These are phyloP conservation scores for Tribolium madens DNA, from an alignment of 1,140 invertebrate genomes.

Conservation along the genomic window DNA sequence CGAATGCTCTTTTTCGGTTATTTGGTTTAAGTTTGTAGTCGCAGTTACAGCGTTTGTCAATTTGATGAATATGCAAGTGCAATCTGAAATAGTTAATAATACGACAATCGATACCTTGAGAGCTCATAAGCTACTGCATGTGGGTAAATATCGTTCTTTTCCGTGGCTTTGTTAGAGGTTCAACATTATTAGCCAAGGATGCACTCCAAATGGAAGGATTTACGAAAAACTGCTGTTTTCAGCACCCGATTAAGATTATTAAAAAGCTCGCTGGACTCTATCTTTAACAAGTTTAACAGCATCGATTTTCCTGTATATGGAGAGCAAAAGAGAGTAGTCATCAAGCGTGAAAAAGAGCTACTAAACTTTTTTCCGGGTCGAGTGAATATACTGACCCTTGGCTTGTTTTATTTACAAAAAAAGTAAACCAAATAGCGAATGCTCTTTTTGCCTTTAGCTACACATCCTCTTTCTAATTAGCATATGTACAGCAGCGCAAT, in stretches of 20 bases:
- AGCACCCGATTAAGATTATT: constrained; percentile 50
- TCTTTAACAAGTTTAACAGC: constrained; percentile 29
- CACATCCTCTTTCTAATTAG: constrained; percentile 62
- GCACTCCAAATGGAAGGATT: constrained; percentile 49
- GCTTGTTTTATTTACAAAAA: constrained; percentile 61
- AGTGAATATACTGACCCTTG: constrained; percentile 61
- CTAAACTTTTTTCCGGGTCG: constrained; percentile 57
- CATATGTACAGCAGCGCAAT: constrained; percentile 56
- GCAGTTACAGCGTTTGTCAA: not conserved
- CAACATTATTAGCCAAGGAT: constrained; percentile 45
- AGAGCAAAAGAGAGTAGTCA: constrained; percentile 46
- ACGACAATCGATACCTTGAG: constrained; percentile 59
- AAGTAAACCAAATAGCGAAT: constrained; percentile 58
- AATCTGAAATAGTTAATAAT: constrained; percentile 54
- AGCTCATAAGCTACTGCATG: constrained; percentile 55
- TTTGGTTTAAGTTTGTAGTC: not conserved
- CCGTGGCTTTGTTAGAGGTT: constrained; percentile 47
- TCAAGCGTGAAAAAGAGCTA: constrained; percentile 56
- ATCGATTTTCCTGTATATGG: constrained; percentile 22
- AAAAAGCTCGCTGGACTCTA: constrained; percentile 35
- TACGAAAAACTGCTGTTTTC: constrained; percentile 40
- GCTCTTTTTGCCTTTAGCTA: constrained; percentile 59
- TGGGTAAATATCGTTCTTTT: constrained; percentile 55
- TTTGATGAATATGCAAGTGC: not conserved
- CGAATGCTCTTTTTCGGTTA: no score